A percentile compares a stretch with the other conserved stretches of the same genome.
These are phyloP conservation scores for Leuctra nigra DNA, from an alignment of 2,888 invertebrate species.

Conservation along the genomic window DNA sequence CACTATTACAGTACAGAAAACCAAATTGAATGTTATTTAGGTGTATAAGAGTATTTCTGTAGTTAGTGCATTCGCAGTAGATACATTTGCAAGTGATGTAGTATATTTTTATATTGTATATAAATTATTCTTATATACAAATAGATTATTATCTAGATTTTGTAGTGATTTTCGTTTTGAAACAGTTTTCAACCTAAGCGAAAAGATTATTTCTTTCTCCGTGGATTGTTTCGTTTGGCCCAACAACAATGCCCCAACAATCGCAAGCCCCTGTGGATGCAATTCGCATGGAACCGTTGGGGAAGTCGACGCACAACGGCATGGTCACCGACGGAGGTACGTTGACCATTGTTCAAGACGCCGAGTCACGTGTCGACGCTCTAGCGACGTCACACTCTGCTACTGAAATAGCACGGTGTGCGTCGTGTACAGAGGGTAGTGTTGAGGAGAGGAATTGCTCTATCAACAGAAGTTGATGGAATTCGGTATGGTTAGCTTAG, in stretches of 20 bases:
- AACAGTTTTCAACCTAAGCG: not conserved
- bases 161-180: not conserved
- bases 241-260: constrained; percentile 2
- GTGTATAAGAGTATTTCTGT: not conserved
- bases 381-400: too few relatives aligned
- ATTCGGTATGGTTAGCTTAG: too few relatives aligned
- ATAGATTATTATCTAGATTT: too few relatives aligned
- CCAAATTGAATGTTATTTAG: not conserved
- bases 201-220: too few relatives aligned
- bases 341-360: not conserved
- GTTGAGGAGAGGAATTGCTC: too few relatives aligned
- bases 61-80: not conserved
- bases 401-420: too few relatives aligned
- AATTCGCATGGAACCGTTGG: constrained; percentile 58
- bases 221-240: not conserved
- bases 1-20: too few relatives aligned
- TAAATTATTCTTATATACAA: not conserved
- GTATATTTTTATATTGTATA: not conserved
- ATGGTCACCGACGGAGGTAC: not conserved
- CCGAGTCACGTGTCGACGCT: too few relatives aligned
- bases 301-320: constrained; percentile 56
- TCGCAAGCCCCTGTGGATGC: constrained; percentile 42
- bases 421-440: too few relatives aligned
- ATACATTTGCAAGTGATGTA: constrained; percentile 7
- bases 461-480: too few relatives aligned